A percentile compares a stretch with the other conserved stretches of the same genome.
phyloP scores from a whole-genome alignment of 1,140 invertebrate species.

The Metopolophium dirhodum region DNA sequence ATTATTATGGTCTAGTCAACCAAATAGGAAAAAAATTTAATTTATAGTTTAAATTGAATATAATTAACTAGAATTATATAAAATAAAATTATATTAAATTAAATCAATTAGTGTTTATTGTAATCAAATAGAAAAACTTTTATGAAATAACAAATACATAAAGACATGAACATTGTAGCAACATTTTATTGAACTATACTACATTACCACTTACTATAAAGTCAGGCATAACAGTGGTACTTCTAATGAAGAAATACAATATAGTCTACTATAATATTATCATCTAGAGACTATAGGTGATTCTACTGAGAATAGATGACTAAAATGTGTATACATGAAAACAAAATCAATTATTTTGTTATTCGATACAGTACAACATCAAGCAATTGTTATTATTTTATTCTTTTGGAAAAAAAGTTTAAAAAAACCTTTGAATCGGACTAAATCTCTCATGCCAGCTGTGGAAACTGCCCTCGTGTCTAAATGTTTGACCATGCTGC shows the following conservation, averaged over 20 bases:
- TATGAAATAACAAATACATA: not conserved
- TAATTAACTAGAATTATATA: not conserved
- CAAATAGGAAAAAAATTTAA: not conserved
- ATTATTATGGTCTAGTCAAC: not conserved
- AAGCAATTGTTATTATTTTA: slow-evolving; percentile 36
- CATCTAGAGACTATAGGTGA: not conserved
- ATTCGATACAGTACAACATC: not conserved
- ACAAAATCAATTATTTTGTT: not conserved
- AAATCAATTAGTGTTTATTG: not conserved
- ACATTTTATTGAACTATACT: not conserved
- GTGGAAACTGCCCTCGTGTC: slow-evolving; percentile 53
- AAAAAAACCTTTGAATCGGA: slow-evolving; percentile 51
- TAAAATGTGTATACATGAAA: not conserved
- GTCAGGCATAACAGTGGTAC: not conserved
- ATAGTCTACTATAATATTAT: not conserved
- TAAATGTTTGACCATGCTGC: slow-evolving; percentile 55
- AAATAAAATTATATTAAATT: not conserved
- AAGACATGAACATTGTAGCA: not conserved
- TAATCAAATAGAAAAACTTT: not conserved
- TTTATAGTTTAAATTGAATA: too few relatives aligned
- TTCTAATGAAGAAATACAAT: not conserved
- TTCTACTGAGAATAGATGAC: not conserved
- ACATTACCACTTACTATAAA: not conserved
- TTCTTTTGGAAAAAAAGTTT: slow-evolving; percentile 23
- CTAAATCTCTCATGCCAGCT: slow-evolving; percentile 57